phyloP scores from a whole-genome alignment of 2,797 vertebrate species.

The Macrochelys suwanniensis region DNA sequence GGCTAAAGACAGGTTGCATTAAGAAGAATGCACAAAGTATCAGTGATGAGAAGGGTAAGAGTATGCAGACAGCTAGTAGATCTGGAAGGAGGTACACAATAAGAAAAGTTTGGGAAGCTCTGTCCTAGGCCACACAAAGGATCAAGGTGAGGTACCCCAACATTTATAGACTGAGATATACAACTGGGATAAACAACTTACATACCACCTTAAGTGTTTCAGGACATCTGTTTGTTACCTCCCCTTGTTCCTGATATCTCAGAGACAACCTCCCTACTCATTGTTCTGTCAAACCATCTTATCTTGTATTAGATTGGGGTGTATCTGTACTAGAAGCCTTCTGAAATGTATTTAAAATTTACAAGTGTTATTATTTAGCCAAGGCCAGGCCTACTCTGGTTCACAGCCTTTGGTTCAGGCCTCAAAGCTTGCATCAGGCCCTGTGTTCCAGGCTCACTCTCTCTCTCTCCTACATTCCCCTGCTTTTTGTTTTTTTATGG shows the following conservation, averaged over 20 bases:
- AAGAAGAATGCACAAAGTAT: too few relatives aligned
- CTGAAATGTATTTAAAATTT: too few relatives aligned
- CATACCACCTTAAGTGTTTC: not conserved
- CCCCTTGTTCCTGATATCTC: not conserved
- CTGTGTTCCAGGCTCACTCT: too few relatives aligned
- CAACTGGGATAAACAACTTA: not conserved
- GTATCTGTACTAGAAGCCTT: too few relatives aligned
- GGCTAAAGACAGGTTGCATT: too few relatives aligned
- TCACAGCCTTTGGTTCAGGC: not conserved
- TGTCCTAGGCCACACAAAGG: not conserved
- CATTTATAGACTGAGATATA: not conserved
- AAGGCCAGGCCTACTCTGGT: not conserved
- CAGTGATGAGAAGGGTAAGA: too few relatives aligned
- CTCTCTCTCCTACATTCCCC: not conserved
- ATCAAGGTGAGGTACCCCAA: not conserved
- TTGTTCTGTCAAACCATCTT: not conserved
- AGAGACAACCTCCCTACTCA: not conserved
- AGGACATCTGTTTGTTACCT: not conserved
- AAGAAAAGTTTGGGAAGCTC: too few relatives aligned
- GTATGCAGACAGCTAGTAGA: too few relatives aligned
- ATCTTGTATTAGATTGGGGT: not conserved
- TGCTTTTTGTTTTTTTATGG: not conserved
- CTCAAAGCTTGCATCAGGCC: too few relatives aligned
- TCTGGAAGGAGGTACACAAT: too few relatives aligned
- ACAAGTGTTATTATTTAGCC: not conserved